Base-by-base conservation (phyloP, 1,140 invertebrate species). In the Drosophila bipectinata region DNA sequence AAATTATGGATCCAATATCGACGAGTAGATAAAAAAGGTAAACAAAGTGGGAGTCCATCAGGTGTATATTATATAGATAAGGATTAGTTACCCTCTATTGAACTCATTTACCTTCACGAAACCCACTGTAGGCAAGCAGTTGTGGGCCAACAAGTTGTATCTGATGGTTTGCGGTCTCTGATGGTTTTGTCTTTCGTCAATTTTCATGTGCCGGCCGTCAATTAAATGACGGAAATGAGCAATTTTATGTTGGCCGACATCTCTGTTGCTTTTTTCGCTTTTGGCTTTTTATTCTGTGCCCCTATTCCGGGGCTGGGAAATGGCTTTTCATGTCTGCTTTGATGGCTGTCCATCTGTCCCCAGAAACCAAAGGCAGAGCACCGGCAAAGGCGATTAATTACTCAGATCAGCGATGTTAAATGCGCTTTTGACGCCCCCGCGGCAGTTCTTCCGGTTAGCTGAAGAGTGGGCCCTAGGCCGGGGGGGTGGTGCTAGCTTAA, bases 151-250 rank as follows among this genome's bases (percentile, higher is more conserved):
- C 69, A 26, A 80, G 78, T 87, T 78, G 53, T 53, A 72, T 81
- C 55, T 64, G 18, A 18, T 18, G 18, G 18, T 47, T 34, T 39
- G 39, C n/a, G 32, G 58, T 45, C 47, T 41, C 59, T 63, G 59
- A 52, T 64, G 60, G 63, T 28, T 79, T 74, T 57, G 59, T 74
- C 74, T 73, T 83, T 85, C 48, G 62, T 78, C 69, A 75, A 75
- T 85, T 87, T 85, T 77, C 64, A 60, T 82, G 75, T 75, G 66
- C 72, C 64, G 64, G 67, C 72, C 83, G 75, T 85, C 82, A 88
- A 85, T 85, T 88, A 85, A 85, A 82, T 81, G 82, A 72, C 82
- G 82, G 82, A 87, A 85, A 82, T 82, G 75, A 57, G 78, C 74
- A 85, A 88, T 85, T 85, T 67, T 34, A 73, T 88, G 81, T 77